A percentile compares a stretch with the other conserved stretches of the same genome.
phyloP scores from a whole-genome alignment of 2,888 invertebrate genomes.

The Branchellion lobata region DNA sequence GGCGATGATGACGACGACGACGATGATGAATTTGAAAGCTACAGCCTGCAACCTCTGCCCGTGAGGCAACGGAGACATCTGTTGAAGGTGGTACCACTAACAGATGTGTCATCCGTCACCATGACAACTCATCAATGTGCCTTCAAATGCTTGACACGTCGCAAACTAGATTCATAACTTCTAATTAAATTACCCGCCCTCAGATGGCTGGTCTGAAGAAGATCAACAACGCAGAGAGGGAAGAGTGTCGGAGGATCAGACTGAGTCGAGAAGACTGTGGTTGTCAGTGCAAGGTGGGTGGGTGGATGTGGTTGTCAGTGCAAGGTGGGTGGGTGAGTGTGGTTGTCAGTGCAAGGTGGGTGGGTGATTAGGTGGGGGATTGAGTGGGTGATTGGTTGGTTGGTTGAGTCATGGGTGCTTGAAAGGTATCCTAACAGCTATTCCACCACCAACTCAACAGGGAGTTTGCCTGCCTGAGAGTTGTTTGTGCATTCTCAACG shows the following conservation, averaged over 20 bases:
- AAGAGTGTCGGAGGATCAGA: conserved; percentile 87
- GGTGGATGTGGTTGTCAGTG: background rate
- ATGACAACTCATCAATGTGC: too few relatives aligned
- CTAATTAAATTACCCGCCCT: background rate
- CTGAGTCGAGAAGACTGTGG: conserved; percentile 76
- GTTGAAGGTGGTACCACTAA: too few relatives aligned
- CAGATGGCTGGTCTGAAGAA: conserved; percentile 80
- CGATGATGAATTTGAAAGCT: conserved; percentile 57
- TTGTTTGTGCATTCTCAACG: conserved; percentile 88
- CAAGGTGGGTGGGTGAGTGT: conserved; percentile 67
- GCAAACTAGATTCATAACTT: too few relatives aligned
- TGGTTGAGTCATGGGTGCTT: too few relatives aligned
- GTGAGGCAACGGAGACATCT: conserved; percentile 81
- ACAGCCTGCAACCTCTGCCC: conserved; percentile 75
- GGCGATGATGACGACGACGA: conserved; percentile 40
- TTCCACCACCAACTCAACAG: too few relatives aligned
- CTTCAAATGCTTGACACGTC: too few relatives aligned
- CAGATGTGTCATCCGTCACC: too few relatives aligned
- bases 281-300: conserved; percentile 59
- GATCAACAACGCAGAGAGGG: conserved; percentile 88
- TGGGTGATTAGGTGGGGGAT: background rate
- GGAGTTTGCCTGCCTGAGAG: conserved; percentile 85
- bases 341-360: conserved; percentile 61
- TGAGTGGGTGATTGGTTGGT: background rate
- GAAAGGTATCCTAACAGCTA: too few relatives aligned